Conservation (phyloP, 2,888 invertebrate species). For the Spicauda simplicius region DNA sequence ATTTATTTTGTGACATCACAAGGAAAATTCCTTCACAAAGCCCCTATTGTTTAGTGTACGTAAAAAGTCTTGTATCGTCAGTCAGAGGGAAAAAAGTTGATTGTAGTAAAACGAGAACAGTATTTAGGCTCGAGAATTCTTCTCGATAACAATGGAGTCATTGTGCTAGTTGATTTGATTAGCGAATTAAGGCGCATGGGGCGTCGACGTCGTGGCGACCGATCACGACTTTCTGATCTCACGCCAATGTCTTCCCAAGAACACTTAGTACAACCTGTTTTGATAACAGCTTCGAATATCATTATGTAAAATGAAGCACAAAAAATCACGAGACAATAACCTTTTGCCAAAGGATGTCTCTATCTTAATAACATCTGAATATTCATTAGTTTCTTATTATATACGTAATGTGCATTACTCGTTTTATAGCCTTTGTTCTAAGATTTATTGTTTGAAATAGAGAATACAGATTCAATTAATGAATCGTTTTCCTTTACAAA, state of each 20-base stretch:
- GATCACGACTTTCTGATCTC: constrained; percentile 75
- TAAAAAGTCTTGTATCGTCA: background rate
- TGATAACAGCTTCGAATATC: constrained; percentile 24
- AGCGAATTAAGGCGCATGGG: constrained; percentile 66
- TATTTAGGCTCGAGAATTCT: constrained; percentile 54
- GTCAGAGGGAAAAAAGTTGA: constrained; percentile 38
- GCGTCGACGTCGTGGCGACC: constrained; percentile 60
- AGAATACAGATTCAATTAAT: background rate
- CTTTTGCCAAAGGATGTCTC: constrained; percentile 14
- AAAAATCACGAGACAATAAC: constrained; percentile 23
- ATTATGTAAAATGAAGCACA: constrained; percentile 23
- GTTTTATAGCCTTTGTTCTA: background rate
- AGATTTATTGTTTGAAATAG: background rate
- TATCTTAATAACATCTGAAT: constrained; percentile 21
- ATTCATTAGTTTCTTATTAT: constrained; percentile 24
- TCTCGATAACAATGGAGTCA: constrained; percentile 68
- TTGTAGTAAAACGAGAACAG: constrained; percentile 54
- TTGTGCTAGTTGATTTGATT: constrained; percentile 75
- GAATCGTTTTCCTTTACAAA: no score
- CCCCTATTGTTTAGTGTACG: background rate
- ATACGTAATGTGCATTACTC: background rate
- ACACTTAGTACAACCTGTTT: constrained; percentile 52
- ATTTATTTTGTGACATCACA: background rate
- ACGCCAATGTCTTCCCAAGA: constrained; percentile 66
- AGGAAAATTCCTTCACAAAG: background rate